phyloP scores from a whole-genome alignment of 2,797 vertebrate species.

The Antrozous pallidus region DNA sequence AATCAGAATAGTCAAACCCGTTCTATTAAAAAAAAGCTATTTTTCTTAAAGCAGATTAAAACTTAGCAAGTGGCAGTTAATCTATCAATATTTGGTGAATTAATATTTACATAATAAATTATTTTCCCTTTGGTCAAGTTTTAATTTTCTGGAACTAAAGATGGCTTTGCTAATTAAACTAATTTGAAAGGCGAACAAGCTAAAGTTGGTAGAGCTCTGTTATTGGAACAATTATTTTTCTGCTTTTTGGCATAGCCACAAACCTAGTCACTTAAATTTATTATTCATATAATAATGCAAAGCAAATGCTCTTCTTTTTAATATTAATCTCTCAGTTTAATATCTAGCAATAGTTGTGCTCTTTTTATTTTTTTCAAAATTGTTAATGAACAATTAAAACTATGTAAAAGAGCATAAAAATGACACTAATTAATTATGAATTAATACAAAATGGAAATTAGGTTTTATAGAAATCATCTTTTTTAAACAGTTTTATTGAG shows the following conservation, averaged over 20 bases:
- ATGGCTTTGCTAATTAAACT: conserved; percentile 18
- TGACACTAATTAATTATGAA: background rate
- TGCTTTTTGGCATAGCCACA: background rate
- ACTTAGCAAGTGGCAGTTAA: background rate
- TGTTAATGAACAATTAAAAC: background rate
- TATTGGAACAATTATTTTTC: background rate
- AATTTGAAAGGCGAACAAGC: background rate
- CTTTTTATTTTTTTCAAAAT: background rate
- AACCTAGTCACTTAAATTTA: background rate
- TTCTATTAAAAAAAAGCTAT: background rate
- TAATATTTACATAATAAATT: conserved; percentile 39
- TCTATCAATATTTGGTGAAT: conserved; percentile 39
- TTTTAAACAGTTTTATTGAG: background rate
- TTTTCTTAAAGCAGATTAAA: conserved; percentile 15
- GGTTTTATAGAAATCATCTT: background rate
- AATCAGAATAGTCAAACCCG: background rate
- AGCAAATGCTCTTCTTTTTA: background rate
- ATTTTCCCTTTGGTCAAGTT: background rate
- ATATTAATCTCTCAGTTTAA: background rate
- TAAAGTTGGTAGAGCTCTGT: background rate
- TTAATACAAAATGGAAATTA: background rate
- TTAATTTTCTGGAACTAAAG: conserved; percentile 5
- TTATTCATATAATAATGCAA: background rate
- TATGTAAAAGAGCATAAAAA: background rate
- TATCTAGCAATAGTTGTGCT: background rate